Evolutionary conservation across 92 coral and sea anemone genomes (phyloP).

Genomic region (Meandrina meandrites): DNA sequence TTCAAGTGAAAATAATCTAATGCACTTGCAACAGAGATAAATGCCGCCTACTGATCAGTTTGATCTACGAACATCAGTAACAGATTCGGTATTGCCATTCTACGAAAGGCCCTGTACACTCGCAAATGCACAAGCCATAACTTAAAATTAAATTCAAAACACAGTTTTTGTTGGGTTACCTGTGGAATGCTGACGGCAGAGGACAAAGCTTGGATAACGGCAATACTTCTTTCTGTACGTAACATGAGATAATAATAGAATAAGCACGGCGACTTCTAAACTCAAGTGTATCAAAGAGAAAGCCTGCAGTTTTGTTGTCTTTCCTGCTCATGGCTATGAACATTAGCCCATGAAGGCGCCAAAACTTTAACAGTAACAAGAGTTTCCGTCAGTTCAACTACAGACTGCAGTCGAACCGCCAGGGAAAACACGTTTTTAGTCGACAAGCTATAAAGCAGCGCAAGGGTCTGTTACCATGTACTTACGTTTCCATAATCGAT

Average conservation of each 20-base stretch:
- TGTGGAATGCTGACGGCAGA: constrained; percentile 81
- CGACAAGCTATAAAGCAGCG: not conserved
- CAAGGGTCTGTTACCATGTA: not conserved
- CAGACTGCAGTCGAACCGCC: too few species aligned
- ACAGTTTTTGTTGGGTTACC: constrained; percentile 52
- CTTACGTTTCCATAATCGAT: constrained; percentile 97
- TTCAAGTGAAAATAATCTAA: not conserved
- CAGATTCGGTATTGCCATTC: too few species aligned
- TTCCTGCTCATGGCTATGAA: not conserved
- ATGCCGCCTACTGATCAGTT: not conserved
- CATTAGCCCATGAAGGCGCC: not conserved
- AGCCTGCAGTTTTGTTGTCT: not conserved
- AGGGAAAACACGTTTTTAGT: not conserved
- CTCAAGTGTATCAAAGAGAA: not conserved
- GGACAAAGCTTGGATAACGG: constrained; percentile 84
- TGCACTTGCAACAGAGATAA: not conserved
- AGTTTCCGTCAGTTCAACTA: not conserved
- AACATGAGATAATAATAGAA: not conserved
- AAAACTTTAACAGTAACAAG: not conserved
- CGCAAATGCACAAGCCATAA: not conserved
- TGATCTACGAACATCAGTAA: not conserved
- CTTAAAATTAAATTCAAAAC: not conserved
- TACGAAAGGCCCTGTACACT: too few species aligned
- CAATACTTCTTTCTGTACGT: constrained; percentile 80
- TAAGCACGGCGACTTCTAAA: not conserved